These are phyloP conservation scores for Siniperca chuatsi DNA, from an alignment of 2,113 vertebrate genomes.

Conservation along the genomic window DNA sequence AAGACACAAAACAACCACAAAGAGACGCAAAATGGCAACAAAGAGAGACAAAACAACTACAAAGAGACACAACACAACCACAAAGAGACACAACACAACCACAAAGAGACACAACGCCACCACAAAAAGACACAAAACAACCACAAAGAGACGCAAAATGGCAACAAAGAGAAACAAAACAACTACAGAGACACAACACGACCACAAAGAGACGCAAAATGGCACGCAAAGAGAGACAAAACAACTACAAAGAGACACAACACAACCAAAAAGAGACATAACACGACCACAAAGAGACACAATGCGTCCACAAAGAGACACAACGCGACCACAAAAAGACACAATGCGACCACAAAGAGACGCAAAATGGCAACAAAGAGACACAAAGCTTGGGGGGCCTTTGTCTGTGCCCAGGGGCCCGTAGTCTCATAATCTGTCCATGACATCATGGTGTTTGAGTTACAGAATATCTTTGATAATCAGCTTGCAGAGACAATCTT, in stretches of 20 bases:
- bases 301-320: neutral
- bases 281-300: neutral
- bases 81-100: neutral
- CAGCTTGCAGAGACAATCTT: neutral
- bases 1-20: neutral
- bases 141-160: neutral
- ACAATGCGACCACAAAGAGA: neutral
- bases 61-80: neutral
- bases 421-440: neutral
- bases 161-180: neutral
- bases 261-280: neutral
- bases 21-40: neutral
- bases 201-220: neutral
- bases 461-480: neutral
- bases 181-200: neutral
- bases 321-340: neutral
- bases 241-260: neutral
- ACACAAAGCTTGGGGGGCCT: neutral
- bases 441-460: neutral
- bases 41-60: neutral
- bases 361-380: neutral
- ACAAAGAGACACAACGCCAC: neutral
- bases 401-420: neutral
- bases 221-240: neutral
- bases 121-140: fast-evolving